Conservation (phyloP, 2,113 vertebrate genomes). For the Amphilophus citrinellus region DNA sequence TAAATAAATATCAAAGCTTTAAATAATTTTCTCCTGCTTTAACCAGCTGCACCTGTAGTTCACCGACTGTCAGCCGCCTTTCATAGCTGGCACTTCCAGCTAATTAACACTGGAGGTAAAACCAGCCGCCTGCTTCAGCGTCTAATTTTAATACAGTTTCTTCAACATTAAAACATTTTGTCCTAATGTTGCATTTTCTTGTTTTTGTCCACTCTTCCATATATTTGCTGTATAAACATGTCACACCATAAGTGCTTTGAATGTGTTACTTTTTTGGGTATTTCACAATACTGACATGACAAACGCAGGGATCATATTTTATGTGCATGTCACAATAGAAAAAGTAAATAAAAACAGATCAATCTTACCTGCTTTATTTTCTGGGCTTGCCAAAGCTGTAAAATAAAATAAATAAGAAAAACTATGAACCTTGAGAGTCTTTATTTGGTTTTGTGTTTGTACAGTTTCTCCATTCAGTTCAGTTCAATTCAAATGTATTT, state of each 20-base stretch:
- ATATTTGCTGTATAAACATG: background rate
- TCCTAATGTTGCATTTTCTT: background rate
- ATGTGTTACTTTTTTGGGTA: background rate
- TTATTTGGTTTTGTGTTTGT: background rate
- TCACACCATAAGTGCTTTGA: background rate
- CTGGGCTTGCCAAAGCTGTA: constrained; percentile 92
- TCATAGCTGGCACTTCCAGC: background rate
- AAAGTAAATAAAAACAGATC: background rate
- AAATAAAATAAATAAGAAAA: constrained; percentile 6
- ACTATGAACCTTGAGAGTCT: background rate
- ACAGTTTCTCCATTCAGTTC: background rate
- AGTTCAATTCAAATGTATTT: too few species aligned
- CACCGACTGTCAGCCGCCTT: background rate
- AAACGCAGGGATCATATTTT: background rate
- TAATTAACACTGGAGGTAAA: constrained; percentile 14
- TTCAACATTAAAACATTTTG: background rate
- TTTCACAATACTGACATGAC: background rate
- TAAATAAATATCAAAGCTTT: constrained; percentile 7
- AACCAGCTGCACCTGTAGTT: constrained; percentile 25
- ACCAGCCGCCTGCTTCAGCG: background rate
- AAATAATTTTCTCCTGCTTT: constrained; percentile 2
- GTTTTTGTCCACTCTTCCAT: background rate
- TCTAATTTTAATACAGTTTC: background rate
- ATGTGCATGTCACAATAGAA: background rate
- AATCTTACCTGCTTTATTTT: constrained; percentile 92